Conservation (phyloP, 2,113 vertebrate genomes). For the Lonchura striata region DNA sequence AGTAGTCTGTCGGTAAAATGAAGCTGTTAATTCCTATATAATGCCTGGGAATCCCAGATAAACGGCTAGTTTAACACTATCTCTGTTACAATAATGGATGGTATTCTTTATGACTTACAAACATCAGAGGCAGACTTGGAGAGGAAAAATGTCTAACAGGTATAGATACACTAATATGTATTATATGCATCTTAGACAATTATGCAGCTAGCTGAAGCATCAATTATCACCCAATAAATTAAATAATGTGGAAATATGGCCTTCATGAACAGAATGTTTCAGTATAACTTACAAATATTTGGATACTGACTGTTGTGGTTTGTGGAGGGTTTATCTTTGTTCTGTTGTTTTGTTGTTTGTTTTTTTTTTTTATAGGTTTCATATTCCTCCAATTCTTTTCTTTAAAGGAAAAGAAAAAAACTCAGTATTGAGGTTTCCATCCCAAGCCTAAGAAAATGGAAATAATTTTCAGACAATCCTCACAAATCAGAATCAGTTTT, state of each 20-base stretch:
- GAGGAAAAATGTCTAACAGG: not conserved
- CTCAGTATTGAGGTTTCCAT: rapidly evolving
- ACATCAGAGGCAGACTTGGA: not conserved
- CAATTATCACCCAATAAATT: not conserved
- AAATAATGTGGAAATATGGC: not conserved
- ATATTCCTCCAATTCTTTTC: not conserved
- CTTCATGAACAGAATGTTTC: not conserved
- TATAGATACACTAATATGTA: not conserved
- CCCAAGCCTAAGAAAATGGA: not conserved
- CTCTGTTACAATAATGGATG: not conserved
- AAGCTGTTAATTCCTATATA: not conserved
- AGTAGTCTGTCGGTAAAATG: not conserved
- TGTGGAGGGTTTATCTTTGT: not conserved
- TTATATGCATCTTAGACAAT: not conserved
- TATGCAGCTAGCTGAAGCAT: not conserved
- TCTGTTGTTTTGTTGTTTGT: too few relatives aligned
- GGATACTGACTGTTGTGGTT: not conserved
- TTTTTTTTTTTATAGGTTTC: not conserved
- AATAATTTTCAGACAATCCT: not conserved
- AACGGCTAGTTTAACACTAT: not conserved
- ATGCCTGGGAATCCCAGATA: not conserved
- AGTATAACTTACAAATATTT: not conserved
- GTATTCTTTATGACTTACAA: not conserved
- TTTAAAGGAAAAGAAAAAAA: not conserved
- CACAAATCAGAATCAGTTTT: not conserved